Conservation (phyloP, 2,888 invertebrate genomes). For the Craniophora ligustri region DNA sequence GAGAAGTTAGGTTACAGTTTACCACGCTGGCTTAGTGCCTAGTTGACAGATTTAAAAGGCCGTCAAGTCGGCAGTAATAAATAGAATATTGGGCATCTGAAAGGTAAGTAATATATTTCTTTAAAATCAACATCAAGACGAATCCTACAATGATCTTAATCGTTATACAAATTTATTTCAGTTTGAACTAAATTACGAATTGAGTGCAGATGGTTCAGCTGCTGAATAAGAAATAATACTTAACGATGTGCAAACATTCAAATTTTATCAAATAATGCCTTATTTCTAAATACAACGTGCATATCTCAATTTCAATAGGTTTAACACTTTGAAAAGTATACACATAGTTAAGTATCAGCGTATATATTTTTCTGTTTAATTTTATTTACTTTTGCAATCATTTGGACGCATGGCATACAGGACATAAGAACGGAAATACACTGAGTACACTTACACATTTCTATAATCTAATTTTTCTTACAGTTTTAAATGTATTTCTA, state of each 20-base stretch:
- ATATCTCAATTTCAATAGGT: slow-evolving; percentile 34
- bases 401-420: slow-evolving; percentile 61
- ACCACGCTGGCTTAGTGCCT: too few species aligned
- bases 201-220: too few species aligned
- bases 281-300: slow-evolving; percentile 34
- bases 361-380: background rate
- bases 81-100: too few species aligned
- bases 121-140: too few species aligned
- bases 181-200: too few species aligned
- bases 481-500: slow-evolving; percentile 66
- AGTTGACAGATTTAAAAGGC: too few species aligned
- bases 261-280: slow-evolving; percentile 17
- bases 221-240: too few species aligned
- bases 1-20: too few species aligned
- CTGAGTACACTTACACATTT: slow-evolving; percentile 62
- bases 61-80: too few species aligned
- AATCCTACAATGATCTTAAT: too few species aligned
- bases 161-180: too few species aligned
- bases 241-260: slow-evolving; percentile 9
- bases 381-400: slow-evolving; percentile 29
- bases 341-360: background rate
- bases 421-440: slow-evolving; percentile 66
- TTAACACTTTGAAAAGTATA: slow-evolving; percentile 16
- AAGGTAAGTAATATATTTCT: too few species aligned
- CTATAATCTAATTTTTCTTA: slow-evolving; percentile 70